A percentile compares a stretch with the other conserved stretches of the same genome.
These are phyloP conservation scores for Galleria mellonella DNA, from an alignment of 1,140 invertebrate genomes.

Conservation along the genomic window DNA sequence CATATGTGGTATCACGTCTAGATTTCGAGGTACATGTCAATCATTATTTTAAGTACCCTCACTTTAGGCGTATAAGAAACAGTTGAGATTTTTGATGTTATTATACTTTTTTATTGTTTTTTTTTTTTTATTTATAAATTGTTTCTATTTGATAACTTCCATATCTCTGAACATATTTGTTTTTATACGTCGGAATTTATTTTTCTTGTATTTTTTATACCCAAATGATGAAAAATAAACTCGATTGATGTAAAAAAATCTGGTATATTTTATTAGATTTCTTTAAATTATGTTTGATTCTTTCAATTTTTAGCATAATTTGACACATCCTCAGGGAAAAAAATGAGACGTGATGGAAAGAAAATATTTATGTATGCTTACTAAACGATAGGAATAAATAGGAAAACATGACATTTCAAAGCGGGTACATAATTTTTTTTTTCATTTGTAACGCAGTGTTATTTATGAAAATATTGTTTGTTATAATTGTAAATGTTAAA, in stretches of 20 bases:
- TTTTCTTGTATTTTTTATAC: not conserved
- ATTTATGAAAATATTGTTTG: not conserved
- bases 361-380: constrained; percentile 1
- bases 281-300: constrained; percentile 1
- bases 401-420: constrained; percentile 5
- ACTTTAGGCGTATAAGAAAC: not conserved
- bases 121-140: no score
- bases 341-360: constrained; percentile 4
- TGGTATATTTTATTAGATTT: constrained; percentile 5
- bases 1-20: no score
- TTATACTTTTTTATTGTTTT: constrained; percentile 1
- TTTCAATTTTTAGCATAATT: constrained; percentile 5
- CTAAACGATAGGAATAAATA: no score
- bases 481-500: no score
- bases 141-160: not conserved
- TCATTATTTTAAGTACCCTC: constrained; percentile 5
- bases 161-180: constrained; percentile 1
- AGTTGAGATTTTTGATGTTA: not conserved
- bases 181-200: not conserved
- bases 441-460: not conserved
- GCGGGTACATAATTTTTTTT: not conserved
- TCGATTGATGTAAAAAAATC: constrained; percentile 4
- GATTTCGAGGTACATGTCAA: no score
- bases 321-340: constrained; percentile 1
- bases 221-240: constrained; percentile 1